These are phyloP conservation scores for Cricetomys ansorgei DNA, from an alignment of 2,113 vertebrate genomes.

Conservation along the genomic window DNA sequence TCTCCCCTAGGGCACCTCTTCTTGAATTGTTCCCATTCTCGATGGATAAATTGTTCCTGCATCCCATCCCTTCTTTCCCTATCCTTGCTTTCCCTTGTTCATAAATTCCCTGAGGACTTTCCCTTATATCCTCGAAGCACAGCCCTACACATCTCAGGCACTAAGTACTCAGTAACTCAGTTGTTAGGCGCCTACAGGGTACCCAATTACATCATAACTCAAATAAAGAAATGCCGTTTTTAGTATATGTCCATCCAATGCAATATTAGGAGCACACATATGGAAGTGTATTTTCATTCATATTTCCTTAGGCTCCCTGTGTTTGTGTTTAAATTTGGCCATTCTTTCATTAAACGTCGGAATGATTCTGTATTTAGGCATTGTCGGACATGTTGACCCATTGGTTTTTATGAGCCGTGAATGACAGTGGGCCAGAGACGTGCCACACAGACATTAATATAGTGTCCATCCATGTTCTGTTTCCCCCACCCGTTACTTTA, in stretches of 20 bases:
- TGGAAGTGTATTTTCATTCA: background rate
- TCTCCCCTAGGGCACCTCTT: background rate
- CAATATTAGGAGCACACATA: background rate
- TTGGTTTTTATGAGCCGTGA: background rate
- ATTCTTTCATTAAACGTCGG: background rate
- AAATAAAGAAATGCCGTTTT: conserved; percentile 6
- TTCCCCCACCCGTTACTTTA: background rate
- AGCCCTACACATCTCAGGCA: background rate
- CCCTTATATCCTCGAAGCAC: background rate
- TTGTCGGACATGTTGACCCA: background rate
- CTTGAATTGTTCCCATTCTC: background rate
- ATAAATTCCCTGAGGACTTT: conserved; percentile 1
- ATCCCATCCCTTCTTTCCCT: background rate
- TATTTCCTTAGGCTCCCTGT: background rate
- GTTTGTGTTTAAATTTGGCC: background rate
- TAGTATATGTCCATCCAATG: background rate
- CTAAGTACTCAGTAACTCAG: background rate
- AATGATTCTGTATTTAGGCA: background rate
- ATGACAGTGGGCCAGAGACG: background rate
- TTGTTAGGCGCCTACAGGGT: background rate
- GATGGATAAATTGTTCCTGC: background rate
- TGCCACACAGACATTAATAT: background rate
- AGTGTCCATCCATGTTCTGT: background rate
- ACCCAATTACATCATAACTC: background rate
- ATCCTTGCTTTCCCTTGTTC: background rate